Evolutionary conservation across 2,797 vertebrate genomes (phyloP).

Genomic region (Danio albolineatus): DNA sequence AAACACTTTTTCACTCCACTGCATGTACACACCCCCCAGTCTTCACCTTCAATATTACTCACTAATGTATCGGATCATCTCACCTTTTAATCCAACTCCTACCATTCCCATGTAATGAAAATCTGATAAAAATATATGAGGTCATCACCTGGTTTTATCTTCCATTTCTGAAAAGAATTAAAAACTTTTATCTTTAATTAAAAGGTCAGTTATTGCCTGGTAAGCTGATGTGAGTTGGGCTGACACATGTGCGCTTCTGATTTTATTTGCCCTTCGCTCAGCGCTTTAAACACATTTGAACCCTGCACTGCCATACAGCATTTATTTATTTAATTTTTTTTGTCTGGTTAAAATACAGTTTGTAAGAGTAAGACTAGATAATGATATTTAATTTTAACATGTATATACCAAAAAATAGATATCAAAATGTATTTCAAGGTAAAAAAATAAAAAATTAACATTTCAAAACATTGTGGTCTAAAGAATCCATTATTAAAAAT

Average conservation of each 20-base stretch:
- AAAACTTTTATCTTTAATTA: conserved; percentile 64
- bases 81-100: conserved; percentile 41
- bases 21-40: background rate
- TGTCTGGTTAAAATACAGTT: too few species aligned
- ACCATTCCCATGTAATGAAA: conserved; percentile 44
- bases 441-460: too few species aligned
- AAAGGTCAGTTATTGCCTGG: conserved; percentile 36
- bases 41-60: conserved; percentile 10
- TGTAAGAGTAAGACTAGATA: too few species aligned
- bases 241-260: conserved; percentile 24
- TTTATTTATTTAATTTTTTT: too few species aligned
- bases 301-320: too few species aligned
- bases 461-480: too few species aligned
- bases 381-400: too few species aligned
- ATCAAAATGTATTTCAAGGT: too few species aligned
- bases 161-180: conserved; percentile 23
- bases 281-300: conserved; percentile 18
- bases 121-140: conserved; percentile 56
- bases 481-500: too few species aligned
- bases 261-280: conserved; percentile 11
- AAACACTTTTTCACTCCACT: background rate
- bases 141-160: conserved; percentile 49
- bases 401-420: too few species aligned
- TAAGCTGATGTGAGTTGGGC: conserved; percentile 29
- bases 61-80: background rate